Percentiles rank a stretch among this genome's conserved stretches.
phyloP scores from a whole-genome alignment of 2,113 vertebrate species.

The Saimiri boliviensis region DNA sequence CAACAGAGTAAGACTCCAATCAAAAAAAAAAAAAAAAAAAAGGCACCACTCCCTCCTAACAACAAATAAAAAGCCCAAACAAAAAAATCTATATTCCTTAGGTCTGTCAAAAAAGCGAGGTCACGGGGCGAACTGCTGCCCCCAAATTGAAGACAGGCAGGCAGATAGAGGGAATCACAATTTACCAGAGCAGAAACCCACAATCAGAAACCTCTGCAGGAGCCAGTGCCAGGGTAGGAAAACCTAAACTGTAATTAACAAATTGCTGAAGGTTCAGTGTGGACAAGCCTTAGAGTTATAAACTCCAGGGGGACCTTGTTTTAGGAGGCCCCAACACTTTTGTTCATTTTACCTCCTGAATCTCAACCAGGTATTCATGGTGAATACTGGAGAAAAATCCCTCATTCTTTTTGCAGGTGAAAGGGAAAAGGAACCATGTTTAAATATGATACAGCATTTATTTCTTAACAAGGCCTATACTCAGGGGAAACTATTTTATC shows the following conservation, averaged over 20 bases:
- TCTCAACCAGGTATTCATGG: neutral
- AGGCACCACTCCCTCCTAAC: neutral
- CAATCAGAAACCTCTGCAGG: neutral
- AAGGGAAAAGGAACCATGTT: neutral
- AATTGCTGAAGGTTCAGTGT: neutral
- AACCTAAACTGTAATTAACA: neutral
- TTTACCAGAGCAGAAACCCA: neutral
- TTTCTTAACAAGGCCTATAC: neutral
- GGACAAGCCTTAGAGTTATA: neutral
- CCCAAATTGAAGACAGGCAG: neutral
- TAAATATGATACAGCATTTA: neutral
- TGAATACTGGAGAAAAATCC: constrained; percentile 1
- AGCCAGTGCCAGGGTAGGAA: neutral
- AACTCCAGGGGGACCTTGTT: neutral
- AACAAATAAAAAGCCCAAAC: constrained; percentile 9
- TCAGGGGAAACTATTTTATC: neutral
- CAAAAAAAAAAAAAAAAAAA: neutral
- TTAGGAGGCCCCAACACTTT: neutral
- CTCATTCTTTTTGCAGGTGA: neutral
- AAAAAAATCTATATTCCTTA: neutral
- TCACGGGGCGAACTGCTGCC: neutral
- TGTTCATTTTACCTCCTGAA: neutral
- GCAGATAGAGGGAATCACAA: neutral
- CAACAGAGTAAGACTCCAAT: too few species aligned
- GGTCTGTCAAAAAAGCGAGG: neutral